Evolutionary conservation across 1,140 invertebrate species (phyloP).

Genomic region (Drosophila ohnishii): DNA sequence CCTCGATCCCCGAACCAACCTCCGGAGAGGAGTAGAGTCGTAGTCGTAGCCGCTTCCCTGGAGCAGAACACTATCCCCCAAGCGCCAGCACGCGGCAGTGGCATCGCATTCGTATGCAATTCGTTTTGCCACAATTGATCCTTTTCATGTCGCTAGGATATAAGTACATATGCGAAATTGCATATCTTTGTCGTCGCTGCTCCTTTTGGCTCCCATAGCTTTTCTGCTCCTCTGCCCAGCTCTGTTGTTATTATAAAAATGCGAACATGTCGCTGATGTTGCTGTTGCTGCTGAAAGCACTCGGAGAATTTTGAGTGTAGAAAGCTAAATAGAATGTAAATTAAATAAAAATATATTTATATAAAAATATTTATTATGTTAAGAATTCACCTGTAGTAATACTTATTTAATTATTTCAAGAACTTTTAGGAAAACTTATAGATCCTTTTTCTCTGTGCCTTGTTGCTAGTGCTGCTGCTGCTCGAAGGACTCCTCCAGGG

Average conservation of each 20-base stretch:
- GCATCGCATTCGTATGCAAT: slow-evolving; percentile 79
- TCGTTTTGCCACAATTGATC: slow-evolving; percentile 82
- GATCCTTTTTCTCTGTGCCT: neutral
- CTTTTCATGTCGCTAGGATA: slow-evolving; percentile 81
- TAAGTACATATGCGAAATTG: slow-evolving; percentile 82
- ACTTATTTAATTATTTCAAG: too few relatives aligned
- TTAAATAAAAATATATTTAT: neutral
- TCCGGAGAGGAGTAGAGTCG: slow-evolving; percentile 4
- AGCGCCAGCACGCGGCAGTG: slow-evolving; percentile 41
- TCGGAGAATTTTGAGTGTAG: neutral
- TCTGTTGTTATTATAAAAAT: slow-evolving; percentile 61
- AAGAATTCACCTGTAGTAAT: neutral
- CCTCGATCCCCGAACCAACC: slow-evolving; percentile 1
- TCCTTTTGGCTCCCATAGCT: slow-evolving; percentile 31
- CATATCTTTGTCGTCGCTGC: slow-evolving; percentile 77
- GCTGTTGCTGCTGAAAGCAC: slow-evolving; percentile 3
- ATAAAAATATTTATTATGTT: too few relatives aligned
- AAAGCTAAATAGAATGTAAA: neutral
- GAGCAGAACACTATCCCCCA: slow-evolving; percentile 27
- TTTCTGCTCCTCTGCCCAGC: slow-evolving; percentile 34
- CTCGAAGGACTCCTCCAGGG: slow-evolving; percentile 47
- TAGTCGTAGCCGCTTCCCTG: slow-evolving; percentile 11
- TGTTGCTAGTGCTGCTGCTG: slow-evolving; percentile 13
- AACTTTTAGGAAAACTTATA: neutral
- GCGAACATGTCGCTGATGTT: slow-evolving; percentile 43